Percentiles rank a stretch among this genome's conserved stretches.
Conservation (phyloP, 2,797 vertebrate genomes). For the Poecilia gillii region DNA sequence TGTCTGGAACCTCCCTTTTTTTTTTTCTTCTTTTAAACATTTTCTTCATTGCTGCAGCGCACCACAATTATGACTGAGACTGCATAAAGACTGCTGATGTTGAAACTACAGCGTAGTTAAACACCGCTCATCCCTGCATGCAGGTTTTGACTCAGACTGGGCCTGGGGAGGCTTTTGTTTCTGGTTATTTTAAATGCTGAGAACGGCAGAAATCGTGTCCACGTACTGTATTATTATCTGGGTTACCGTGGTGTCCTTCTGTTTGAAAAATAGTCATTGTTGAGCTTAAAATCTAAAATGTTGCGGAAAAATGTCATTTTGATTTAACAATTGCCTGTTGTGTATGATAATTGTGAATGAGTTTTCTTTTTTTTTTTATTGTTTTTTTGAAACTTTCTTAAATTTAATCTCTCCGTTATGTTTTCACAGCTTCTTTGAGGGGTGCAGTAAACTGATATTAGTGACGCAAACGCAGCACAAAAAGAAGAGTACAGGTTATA, state of each 20-base stretch:
- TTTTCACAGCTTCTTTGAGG: neutral
- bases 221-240: neutral
- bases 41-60: slow-evolving; percentile 11
- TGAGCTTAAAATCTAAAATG: neutral
- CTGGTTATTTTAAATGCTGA: neutral
- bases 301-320: neutral
- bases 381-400: neutral
- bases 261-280: neutral
- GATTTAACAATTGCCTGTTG: neutral
- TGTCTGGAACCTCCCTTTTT: slow-evolving; percentile 28
- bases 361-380: neutral
- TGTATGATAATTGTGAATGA: neutral
- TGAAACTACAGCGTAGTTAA: slow-evolving; percentile 6
- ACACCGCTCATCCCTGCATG: slow-evolving; percentile 3
- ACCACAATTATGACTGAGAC: slow-evolving; percentile 18
- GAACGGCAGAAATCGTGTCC: neutral
- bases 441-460: neutral
- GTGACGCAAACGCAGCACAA: neutral
- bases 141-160: neutral
- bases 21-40: slow-evolving; percentile 2
- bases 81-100: slow-evolving; percentile 12
- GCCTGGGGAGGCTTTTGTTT: neutral
- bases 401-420: neutral
- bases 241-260: neutral
- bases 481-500: neutral